Percentiles rank a stretch among this genome's conserved stretches.
phyloP scores from a whole-genome alignment of 2,888 invertebrate genomes.

The Lasius platythorax region DNA sequence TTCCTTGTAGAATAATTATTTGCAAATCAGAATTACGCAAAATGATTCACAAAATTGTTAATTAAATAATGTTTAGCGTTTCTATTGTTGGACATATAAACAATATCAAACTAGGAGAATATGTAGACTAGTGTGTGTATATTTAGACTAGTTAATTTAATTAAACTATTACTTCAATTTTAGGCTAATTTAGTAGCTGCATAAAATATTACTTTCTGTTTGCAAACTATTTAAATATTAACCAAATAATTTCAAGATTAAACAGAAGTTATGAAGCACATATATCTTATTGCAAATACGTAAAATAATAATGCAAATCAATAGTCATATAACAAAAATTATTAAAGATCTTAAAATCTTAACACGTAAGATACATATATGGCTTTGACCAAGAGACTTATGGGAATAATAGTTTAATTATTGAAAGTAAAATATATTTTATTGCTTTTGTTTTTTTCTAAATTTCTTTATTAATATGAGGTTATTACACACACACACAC shows the following conservation, averaged over 20 bases:
- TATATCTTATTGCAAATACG: background rate
- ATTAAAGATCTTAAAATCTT: background rate
- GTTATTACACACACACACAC: too few species aligned
- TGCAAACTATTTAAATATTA: background rate
- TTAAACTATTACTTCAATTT: background rate
- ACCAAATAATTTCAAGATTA: background rate
- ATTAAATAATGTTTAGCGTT: background rate
- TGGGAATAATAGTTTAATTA: too few species aligned
- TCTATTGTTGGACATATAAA: background rate
- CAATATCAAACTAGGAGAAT: background rate
- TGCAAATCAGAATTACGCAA: slow-evolving; percentile 1
- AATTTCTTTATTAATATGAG: too few species aligned
- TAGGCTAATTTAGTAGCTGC: background rate
- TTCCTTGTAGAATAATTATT: slow-evolving; percentile 4
- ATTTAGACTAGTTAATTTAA: background rate
- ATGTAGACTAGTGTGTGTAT: background rate
- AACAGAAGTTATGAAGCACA: background rate
- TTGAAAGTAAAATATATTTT: too few species aligned
- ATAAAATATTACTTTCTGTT: background rate
- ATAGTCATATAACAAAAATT: background rate
- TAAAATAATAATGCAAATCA: slow-evolving; percentile 1
- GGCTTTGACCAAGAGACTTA: too few species aligned
- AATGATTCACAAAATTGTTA: background rate
- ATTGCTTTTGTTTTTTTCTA: too few species aligned
- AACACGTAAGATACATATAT: background rate